These are phyloP conservation scores for Orchesella cincta DNA, from an alignment of 1,140 invertebrate genomes.

Conservation along the genomic window DNA sequence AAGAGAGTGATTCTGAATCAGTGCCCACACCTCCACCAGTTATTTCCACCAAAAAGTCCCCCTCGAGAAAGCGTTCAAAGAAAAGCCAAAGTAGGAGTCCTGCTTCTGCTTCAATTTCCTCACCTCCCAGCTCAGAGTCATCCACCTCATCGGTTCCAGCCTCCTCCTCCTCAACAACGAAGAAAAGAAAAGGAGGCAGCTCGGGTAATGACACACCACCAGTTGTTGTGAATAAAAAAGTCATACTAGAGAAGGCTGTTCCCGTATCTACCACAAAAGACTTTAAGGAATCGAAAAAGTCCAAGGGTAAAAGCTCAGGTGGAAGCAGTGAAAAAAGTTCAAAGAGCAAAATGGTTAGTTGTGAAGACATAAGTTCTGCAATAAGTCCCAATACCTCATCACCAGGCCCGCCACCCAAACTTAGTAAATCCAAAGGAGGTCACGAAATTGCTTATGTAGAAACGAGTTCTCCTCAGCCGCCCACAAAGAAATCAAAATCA, in stretches of 20 bases:
- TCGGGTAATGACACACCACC: slow-evolving; percentile 13
- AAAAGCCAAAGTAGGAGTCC: slow-evolving; percentile 38
- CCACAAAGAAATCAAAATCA: slow-evolving; percentile 12
- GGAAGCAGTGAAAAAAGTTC: slow-evolving; percentile 28
- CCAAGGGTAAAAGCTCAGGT: slow-evolving; percentile 21
- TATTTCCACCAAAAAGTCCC: not conserved
- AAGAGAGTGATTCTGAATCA: slow-evolving; percentile 35
- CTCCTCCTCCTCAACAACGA: slow-evolving; percentile 12
- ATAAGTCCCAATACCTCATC: slow-evolving; percentile 19
- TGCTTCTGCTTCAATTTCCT: slow-evolving; percentile 21
- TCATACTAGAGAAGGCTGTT: slow-evolving; percentile 35
- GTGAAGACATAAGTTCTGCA: slow-evolving; percentile 32
- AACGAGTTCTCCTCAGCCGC: not conserved
- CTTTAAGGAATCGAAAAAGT: slow-evolving; percentile 30
- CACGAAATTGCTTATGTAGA: slow-evolving; percentile 3
- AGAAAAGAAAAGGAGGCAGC: slow-evolving; percentile 4
- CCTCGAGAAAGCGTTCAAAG: slow-evolving; percentile 35
- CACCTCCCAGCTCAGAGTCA: slow-evolving; percentile 34
- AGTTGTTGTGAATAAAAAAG: slow-evolving; percentile 14
- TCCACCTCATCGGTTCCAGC: slow-evolving; percentile 20
- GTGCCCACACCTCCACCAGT: slow-evolving; percentile 21
- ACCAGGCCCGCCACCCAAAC: slow-evolving; percentile 12
- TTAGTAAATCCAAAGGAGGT: not conserved
- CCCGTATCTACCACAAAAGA: slow-evolving; percentile 33
- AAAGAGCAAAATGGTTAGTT: slow-evolving; percentile 28